A percentile compares a stretch with the other conserved stretches of the same genome.
Evolutionary conservation across 2,113 vertebrate species (phyloP).

Genomic region (Malurus cyaneus): DNA sequence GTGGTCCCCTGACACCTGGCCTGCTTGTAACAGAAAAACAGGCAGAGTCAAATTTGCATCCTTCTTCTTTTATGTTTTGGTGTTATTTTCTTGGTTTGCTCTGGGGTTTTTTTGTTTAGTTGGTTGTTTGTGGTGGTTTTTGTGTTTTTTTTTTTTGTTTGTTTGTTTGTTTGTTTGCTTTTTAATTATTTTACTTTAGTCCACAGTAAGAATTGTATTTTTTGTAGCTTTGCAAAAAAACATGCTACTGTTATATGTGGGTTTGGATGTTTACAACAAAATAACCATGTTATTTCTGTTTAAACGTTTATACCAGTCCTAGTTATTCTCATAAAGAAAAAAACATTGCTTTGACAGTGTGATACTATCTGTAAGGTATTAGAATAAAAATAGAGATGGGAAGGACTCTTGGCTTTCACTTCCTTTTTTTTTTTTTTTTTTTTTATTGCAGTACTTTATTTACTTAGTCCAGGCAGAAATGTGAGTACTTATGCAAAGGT

Average conservation of each 20-base stretch:
- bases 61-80: neutral
- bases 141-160: no score
- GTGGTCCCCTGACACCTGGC: neutral
- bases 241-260: neutral
- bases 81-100: neutral
- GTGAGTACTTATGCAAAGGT: neutral
- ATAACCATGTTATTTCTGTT: accelerated
- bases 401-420: neutral
- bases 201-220: neutral
- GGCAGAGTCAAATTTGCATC: neutral
- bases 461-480: neutral
- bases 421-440: neutral
- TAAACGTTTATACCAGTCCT: neutral
- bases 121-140: no score
- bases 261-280: neutral
- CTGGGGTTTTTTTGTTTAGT: neutral
- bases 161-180: neutral
- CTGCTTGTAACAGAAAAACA: neutral
- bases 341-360: neutral
- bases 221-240: neutral
- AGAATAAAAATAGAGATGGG: neutral
- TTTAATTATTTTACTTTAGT: neutral
- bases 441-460: neutral
- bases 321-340: neutral
- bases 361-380: neutral